Base-by-base conservation (phyloP, 2,888 invertebrate species). In the Tenthredo scrophulariae region DNA sequence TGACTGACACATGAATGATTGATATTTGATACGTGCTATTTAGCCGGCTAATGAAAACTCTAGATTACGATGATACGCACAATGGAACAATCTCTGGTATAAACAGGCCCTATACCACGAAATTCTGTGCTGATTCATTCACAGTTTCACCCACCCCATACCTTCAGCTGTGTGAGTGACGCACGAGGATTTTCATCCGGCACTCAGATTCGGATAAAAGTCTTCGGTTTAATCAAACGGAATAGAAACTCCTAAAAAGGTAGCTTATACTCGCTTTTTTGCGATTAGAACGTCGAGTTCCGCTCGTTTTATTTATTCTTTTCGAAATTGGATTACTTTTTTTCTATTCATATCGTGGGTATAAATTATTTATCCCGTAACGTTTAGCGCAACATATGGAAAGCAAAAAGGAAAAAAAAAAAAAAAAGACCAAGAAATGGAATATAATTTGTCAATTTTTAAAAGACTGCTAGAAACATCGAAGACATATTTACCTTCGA, bases 401-500 rank as follows among this genome's bases (percentile, higher is more conserved):
- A 80, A 70, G 62, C 84, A 74, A 84, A 70, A 82, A 86, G 84
- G 77, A 84, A 88, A 75, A 85, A 84, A 84, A 80, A 70, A 58
- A 82, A 74, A 84, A 70, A 82, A 86, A 84, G 84, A 84, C 87
- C 7, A 58, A n/a, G 62, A 62, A 40, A 22, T 62, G 22, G 15
- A 54, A 46, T 70, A 67, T 29, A 40, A 37, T 62, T 67, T 67
- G n/a, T 83, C 46, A 46, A 40, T 22, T 62, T 37, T 10, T 33
- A 77, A 77, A 18, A 70, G 37, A 62, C 15, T 37, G 65, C 58
- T 80, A 65, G 67, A 83, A 83, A 67, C 83, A 70, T 89, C 86
- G 87, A 86, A 87, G 88, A 91, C 88, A 88, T 89, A 88, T 88
- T 85, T 87, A 86, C 86, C 87, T 86, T 46, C 85, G 87, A 87